Evolutionary conservation across 2,888 invertebrate genomes (phyloP).

Genomic region (Melitaea athalia): DNA sequence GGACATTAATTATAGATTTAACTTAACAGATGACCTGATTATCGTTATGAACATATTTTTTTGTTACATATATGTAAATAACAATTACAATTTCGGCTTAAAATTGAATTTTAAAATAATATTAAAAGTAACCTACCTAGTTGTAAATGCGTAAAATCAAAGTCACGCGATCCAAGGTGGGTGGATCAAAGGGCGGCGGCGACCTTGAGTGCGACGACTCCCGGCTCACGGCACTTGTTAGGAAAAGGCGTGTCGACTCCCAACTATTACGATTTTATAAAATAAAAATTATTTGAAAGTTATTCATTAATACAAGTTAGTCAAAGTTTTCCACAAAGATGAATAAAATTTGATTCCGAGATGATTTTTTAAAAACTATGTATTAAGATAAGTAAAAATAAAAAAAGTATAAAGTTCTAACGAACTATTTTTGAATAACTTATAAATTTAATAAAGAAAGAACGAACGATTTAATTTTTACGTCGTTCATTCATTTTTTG

Average conservation of each 20-base stretch:
- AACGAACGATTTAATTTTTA: constrained; percentile 10
- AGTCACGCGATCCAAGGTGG: constrained; percentile 80
- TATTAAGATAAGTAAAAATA: background rate
- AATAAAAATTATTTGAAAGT: constrained; percentile 20
- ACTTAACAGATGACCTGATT: background rate
- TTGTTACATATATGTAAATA: background rate
- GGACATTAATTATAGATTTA: constrained; percentile 1
- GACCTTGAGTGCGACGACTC: constrained; percentile 80
- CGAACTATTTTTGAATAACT: no score
- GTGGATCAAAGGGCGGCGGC: constrained; percentile 82
- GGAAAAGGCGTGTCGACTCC: constrained; percentile 81
- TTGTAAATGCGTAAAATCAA: constrained; percentile 58
- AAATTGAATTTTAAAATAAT: constrained; percentile 4
- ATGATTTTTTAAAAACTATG: background rate
- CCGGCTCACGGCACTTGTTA: constrained; percentile 76
- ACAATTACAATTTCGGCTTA: background rate
- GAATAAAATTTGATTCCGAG: background rate
- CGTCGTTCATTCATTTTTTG: background rate
- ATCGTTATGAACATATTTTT: background rate
- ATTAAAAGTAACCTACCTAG: constrained; percentile 55
- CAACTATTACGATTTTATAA: constrained; percentile 63
- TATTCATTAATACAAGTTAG: background rate
- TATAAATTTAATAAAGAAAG: background rate
- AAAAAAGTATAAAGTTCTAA: background rate
- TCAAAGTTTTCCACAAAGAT: background rate